A percentile compares a stretch with the other conserved stretches of the same genome.
Evolutionary conservation across 2,888 invertebrate species (phyloP).

Genomic region (Nebria brevicollis): DNA sequence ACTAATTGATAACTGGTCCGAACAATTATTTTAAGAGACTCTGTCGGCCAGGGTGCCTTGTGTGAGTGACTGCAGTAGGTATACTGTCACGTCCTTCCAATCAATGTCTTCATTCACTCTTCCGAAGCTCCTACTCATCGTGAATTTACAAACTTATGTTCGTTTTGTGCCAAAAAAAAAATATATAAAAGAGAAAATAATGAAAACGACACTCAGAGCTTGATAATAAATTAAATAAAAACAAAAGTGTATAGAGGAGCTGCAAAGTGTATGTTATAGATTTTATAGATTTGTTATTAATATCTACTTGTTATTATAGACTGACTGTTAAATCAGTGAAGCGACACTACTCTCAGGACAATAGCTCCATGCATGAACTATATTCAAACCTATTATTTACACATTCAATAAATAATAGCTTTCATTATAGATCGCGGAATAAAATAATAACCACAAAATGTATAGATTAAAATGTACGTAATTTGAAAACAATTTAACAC

Average conservation of each 20-base stretch:
- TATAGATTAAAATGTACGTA: constrained; percentile 44
- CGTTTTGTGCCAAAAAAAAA: constrained; percentile 15
- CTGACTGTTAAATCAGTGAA: constrained; percentile 39
- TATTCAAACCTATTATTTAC: constrained; percentile 9
- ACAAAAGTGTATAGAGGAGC: constrained; percentile 55
- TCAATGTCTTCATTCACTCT: constrained; percentile 28
- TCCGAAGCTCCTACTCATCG: constrained; percentile 8
- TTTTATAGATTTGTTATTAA: constrained; percentile 60
- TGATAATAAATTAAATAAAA: constrained; percentile 46
- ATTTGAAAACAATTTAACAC: constrained; percentile 32
- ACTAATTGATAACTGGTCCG: constrained; percentile 31
- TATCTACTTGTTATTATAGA: constrained; percentile 45
- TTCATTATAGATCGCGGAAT: not conserved
- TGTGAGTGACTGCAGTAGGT: constrained; percentile 37
- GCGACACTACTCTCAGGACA: constrained; percentile 35
- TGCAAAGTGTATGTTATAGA: constrained; percentile 60
- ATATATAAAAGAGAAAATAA: not conserved
- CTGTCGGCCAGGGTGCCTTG: constrained; percentile 41
- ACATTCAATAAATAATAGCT: not conserved
- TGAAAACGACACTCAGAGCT: constrained; percentile 49
- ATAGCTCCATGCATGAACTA: constrained; percentile 35
- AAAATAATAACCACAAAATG: constrained; percentile 27
- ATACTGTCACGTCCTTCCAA: constrained; percentile 34
- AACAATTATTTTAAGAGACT: constrained; percentile 19
- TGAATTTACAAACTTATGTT: not conserved